Evolutionary conservation across 2,113 vertebrate genomes (phyloP).

Genomic region (Bettongia penicillata): DNA sequence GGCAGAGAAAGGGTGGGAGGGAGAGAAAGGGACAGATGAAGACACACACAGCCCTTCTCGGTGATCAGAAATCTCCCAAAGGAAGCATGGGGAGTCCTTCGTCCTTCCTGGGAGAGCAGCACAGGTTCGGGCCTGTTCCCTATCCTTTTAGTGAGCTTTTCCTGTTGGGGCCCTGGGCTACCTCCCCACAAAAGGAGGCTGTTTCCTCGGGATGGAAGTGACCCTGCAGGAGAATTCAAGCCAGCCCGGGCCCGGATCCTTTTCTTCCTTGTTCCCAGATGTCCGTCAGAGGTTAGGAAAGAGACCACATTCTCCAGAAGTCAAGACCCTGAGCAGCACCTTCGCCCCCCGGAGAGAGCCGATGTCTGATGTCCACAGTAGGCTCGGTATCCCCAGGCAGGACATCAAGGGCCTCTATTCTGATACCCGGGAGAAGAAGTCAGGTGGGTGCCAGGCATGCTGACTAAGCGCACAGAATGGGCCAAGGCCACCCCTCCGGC

Average conservation of each 20-base stretch:
- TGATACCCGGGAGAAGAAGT: slow-evolving; percentile 92
- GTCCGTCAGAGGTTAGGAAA: slow-evolving; percentile 95
- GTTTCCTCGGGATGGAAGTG: too few species aligned
- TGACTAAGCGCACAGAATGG: too few species aligned
- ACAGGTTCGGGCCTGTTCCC: too few species aligned
- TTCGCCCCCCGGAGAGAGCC: slow-evolving; percentile 88
- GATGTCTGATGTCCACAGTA: slow-evolving; percentile 93
- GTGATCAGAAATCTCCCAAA: too few species aligned
- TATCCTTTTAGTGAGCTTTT: too few species aligned
- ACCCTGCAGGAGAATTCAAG: neutral
- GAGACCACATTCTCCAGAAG: slow-evolving; percentile 92
- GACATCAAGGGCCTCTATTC: slow-evolving; percentile 87
- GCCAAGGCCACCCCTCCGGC: too few species aligned
- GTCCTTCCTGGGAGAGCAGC: too few species aligned
- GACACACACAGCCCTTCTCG: too few species aligned
- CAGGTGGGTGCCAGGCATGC: slow-evolving; percentile 81
- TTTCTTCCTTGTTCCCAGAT: slow-evolving; percentile 82
- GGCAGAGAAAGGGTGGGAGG: neutral
- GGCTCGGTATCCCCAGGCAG: slow-evolving; percentile 91
- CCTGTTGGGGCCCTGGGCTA: too few species aligned
- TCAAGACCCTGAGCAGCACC: slow-evolving; percentile 79
- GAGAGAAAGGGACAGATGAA: neutral
- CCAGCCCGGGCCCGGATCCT: slow-evolving; percentile 70
- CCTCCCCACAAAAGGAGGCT: too few species aligned
- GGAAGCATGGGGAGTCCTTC: too few species aligned